Evolutionary conservation across 2,797 vertebrate species (phyloP), one percentile per base, ranked within the genome.

Genomic region (Geotrypetes seraphini): DNA sequence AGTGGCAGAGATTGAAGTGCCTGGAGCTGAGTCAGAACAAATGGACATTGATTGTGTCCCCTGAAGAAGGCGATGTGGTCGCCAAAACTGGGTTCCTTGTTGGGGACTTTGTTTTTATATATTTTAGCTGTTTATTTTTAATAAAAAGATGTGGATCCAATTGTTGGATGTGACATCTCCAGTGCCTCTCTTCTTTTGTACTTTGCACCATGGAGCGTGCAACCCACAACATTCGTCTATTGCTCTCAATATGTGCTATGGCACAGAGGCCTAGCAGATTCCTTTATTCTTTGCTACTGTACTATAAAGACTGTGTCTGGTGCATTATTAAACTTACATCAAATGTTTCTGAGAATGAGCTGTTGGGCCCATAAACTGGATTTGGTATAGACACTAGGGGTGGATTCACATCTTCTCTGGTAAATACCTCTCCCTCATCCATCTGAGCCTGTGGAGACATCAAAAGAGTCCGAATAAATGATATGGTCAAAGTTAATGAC

Each of bases 341-440:
- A 30, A 88, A 89, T 2, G 85, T 84, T 12, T 89, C 84, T 9
- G 41, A 39, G 12, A 88, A 79, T 12, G 66, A 66, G 11, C 57
- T 78, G 2, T 68, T 76, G 36, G 79, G 79, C 15, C 52, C 77
- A 56, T 88, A 92, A 39, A 89, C 63, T 3, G 90, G 90, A 51
- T 92, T 92, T 2, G 86, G 85, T 36, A 91, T 78, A 7, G 86
- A 88, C 12, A 92, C 71, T 33, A 88, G 50, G 3, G 84, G 57
- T 2, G 85, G 80, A 28, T 63, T 84, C 22, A 47, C 65, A 29
- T 69, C 57, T 26, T 63, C 53, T 19, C 69, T 67, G 0, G 61
- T 49, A 1, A 66, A 38, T 12, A 64, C 46, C 19, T 46, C 58
- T 0, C 81, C 59, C 1, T 50, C 76, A 8, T 83, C 55, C 2